phyloP scores from a whole-genome alignment of 2,797 vertebrate species.

The Mallotus villosus region DNA sequence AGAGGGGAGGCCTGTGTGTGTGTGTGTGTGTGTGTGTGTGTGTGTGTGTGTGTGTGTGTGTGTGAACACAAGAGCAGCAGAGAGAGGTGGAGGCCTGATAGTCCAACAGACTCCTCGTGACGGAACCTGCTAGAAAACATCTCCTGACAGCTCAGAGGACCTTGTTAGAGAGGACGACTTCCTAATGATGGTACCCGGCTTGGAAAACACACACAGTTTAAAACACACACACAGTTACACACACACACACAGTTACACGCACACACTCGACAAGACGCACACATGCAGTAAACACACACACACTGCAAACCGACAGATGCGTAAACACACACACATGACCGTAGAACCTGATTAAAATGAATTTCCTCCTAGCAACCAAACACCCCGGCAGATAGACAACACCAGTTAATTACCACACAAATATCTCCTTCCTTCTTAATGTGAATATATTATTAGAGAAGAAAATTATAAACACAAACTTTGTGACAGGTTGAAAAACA shows the following conservation, averaged over 20 bases:
- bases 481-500: too few relatives aligned
- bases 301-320: constrained; percentile 19
- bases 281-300: constrained; percentile 62
- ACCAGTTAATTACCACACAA: neutral
- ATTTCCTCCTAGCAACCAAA: neutral
- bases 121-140: constrained; percentile 77
- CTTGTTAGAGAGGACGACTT: constrained; percentile 74
- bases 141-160: constrained; percentile 77
- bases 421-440: neutral
- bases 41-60: too few relatives aligned
- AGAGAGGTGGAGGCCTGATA: constrained; percentile 74
- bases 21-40: too few relatives aligned
- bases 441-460: too few relatives aligned
- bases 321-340: neutral
- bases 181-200: constrained; percentile 76
- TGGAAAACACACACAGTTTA: constrained; percentile 73
- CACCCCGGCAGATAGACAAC: constrained; percentile 4
- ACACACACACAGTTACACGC: constrained; percentile 9
- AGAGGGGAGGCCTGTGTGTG: constrained; percentile 74
- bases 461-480: too few relatives aligned
- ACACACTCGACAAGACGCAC: constrained; percentile 38
- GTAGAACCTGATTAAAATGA: constrained; percentile 9
- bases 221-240: constrained; percentile 10
- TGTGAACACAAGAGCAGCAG: constrained; percentile 72
- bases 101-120: constrained; percentile 63